Conservation (phyloP, 2,888 invertebrate genomes). For the Zygaena filipendulae region DNA sequence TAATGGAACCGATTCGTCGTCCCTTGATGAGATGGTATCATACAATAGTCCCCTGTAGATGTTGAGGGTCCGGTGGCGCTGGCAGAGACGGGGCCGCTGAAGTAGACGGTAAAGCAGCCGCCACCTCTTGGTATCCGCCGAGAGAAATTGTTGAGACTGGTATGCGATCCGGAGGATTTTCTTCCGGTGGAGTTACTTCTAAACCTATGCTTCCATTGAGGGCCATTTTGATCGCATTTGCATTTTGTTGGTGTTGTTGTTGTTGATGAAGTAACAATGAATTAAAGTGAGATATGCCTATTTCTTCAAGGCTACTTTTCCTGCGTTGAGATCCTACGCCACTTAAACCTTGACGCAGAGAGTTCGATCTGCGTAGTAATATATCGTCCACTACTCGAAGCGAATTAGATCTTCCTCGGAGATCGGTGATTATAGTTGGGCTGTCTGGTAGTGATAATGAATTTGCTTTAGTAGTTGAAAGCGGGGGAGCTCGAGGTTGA, state of each 20-base stretch:
- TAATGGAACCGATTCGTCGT: slow-evolving; percentile 83
- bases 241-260: slow-evolving; percentile 70
- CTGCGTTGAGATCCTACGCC: slow-evolving; percentile 74
- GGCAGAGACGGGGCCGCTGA: slow-evolving; percentile 38
- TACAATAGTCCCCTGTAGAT: slow-evolving; percentile 91
- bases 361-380: slow-evolving; percentile 83
- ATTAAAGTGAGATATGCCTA: slow-evolving; percentile 84
- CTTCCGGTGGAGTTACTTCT: slow-evolving; percentile 80
- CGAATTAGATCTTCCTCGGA: slow-evolving; percentile 86
- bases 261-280: slow-evolving; percentile 70
- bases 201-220: slow-evolving; percentile 88
- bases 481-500: slow-evolving; percentile 77
- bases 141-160: slow-evolving; percentile 33
- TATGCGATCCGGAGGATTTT: slow-evolving; percentile 64
- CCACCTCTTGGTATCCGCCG: slow-evolving; percentile 62
- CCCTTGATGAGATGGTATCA: slow-evolving; percentile 96
- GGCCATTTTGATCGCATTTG: slow-evolving; percentile 85
- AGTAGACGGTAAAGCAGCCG: slow-evolving; percentile 46
- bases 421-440: slow-evolving; percentile 82
- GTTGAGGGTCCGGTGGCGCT: slow-evolving; percentile 72
- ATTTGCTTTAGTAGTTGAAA: slow-evolving; percentile 87
- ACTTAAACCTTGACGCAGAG: slow-evolving; percentile 83
- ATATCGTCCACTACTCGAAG: slow-evolving; percentile 89
- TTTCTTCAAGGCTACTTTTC: slow-evolving; percentile 88
- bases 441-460: slow-evolving; percentile 90